Evolutionary conservation across 2,113 vertebrate genomes (phyloP).

Genomic region (Megalops atlanticus): DNA sequence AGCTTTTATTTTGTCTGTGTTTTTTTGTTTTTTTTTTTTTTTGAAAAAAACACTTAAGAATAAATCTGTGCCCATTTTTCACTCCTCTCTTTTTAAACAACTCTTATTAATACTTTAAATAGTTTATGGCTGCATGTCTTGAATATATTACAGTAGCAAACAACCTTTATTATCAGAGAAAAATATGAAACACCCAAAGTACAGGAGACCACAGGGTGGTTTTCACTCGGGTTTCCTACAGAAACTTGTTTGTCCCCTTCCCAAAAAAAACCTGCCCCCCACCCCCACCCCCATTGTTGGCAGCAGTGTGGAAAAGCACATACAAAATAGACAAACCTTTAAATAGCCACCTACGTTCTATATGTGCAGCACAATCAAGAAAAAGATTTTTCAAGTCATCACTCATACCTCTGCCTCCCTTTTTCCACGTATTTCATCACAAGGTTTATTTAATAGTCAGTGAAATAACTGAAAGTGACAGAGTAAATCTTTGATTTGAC

Average conservation of each 20-base stretch:
- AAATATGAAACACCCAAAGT: slow-evolving; percentile 53
- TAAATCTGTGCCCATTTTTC: slow-evolving; percentile 37
- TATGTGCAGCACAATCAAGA: slow-evolving; percentile 83
- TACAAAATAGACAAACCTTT: slow-evolving; percentile 77
- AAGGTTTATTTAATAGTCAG: slow-evolving; percentile 72
- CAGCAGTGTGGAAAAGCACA: slow-evolving; percentile 80
- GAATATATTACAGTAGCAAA: slow-evolving; percentile 35
- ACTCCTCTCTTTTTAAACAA: slow-evolving; percentile 25
- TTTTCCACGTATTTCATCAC: slow-evolving; percentile 61
- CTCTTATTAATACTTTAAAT: slow-evolving; percentile 54
- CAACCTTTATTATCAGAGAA: slow-evolving; percentile 40
- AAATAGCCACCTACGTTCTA: slow-evolving; percentile 78
- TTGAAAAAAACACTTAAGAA: slow-evolving; percentile 43
- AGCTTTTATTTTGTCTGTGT: not conserved
- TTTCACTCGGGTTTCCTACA: slow-evolving; percentile 36
- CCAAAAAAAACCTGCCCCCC: slow-evolving; percentile 52
- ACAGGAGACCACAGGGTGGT: slow-evolving; percentile 37
- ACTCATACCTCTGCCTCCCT: slow-evolving; percentile 68
- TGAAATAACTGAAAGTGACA: slow-evolving; percentile 79
- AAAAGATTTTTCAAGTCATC: slow-evolving; percentile 83
- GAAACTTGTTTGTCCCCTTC: slow-evolving; percentile 59
- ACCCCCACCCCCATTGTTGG: slow-evolving; percentile 64
- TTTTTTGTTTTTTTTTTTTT: slow-evolving; percentile 17
- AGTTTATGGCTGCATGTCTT: slow-evolving; percentile 43
- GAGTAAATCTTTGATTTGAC: slow-evolving; percentile 80